These are phyloP conservation scores for Apis laboriosa DNA, from an alignment of 1,140 invertebrate genomes.

Conservation along the genomic window DNA sequence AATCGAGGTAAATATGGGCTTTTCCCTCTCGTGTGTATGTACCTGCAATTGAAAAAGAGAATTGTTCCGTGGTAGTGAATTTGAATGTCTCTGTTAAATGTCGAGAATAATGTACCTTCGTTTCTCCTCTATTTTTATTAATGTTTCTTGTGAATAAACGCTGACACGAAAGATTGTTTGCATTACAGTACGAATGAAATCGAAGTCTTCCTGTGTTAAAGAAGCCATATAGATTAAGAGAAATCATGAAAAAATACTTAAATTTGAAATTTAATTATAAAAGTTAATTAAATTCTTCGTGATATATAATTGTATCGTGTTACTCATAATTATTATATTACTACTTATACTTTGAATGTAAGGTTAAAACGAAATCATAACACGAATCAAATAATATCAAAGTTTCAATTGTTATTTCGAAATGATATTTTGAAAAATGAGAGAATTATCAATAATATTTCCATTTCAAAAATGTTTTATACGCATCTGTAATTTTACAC, in stretches of 20 bases:
- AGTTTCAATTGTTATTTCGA: neutral
- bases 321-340: no score
- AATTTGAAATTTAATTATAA: no score
- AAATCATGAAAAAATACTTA: no score
- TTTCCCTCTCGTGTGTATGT: neutral
- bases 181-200: no score
- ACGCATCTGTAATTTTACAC: no score
- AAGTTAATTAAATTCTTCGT: no score
- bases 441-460: no score
- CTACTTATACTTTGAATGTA: no score
- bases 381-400: neutral
- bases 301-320: no score
- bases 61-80: neutral
- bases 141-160: neutral
- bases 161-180: neutral
- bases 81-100: conserved; percentile 25
- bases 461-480: no score
- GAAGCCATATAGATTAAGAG: neutral
- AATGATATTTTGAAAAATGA: no score
- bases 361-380: neutral
- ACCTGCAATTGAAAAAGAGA: conserved; percentile 13
- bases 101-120: conserved; percentile 3
- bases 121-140: neutral
- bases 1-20: conserved; percentile 12
- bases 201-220: neutral